Evolutionary conservation across 1,140 invertebrate genomes (phyloP).

Genomic region (Ceratoteleas bidentatus): DNA sequence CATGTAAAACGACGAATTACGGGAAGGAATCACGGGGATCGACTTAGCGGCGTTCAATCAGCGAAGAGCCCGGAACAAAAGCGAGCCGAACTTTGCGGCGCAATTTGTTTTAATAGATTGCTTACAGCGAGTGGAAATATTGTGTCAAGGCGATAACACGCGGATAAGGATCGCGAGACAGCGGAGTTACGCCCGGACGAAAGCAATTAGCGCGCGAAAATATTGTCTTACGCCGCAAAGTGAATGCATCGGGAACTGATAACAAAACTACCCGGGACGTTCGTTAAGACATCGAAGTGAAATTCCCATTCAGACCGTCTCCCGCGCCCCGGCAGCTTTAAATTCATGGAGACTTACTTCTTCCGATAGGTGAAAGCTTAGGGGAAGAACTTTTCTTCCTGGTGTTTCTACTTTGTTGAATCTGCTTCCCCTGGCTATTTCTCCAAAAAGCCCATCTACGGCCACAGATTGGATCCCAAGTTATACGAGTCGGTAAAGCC

Average conservation of each 20-base stretch:
- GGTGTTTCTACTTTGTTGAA: conserved; percentile 56
- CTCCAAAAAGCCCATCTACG: conserved; percentile 41
- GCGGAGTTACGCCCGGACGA: not conserved
- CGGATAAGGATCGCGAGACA: conserved; percentile 1
- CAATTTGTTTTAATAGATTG: not conserved
- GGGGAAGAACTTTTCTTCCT: conserved; percentile 45
- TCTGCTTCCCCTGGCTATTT: conserved; percentile 44
- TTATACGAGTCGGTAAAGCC: conserved; percentile 57
- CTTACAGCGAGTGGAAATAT: not conserved
- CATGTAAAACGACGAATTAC: too few relatives aligned
- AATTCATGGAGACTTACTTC: conserved; percentile 60
- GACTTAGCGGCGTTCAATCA: too few relatives aligned
- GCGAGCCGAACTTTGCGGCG: too few relatives aligned
- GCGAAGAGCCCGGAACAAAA: too few relatives aligned
- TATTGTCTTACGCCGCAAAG: conserved; percentile 26
- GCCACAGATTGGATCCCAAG: conserved; percentile 55
- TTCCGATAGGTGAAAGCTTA: conserved; percentile 57
- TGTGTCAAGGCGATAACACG: not conserved
- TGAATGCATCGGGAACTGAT: conserved; percentile 28
- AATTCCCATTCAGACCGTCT: conserved; percentile 49
- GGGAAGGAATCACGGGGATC: too few relatives aligned
- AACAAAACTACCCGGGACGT: conserved; percentile 25
- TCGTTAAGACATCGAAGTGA: conserved; percentile 53
- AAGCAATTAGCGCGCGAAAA: conserved; percentile 6
- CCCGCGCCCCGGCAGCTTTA: conserved; percentile 34